These are phyloP conservation scores for Mobula hypostoma DNA, from an alignment of 2,113 vertebrate genomes.

Conservation along the genomic window DNA sequence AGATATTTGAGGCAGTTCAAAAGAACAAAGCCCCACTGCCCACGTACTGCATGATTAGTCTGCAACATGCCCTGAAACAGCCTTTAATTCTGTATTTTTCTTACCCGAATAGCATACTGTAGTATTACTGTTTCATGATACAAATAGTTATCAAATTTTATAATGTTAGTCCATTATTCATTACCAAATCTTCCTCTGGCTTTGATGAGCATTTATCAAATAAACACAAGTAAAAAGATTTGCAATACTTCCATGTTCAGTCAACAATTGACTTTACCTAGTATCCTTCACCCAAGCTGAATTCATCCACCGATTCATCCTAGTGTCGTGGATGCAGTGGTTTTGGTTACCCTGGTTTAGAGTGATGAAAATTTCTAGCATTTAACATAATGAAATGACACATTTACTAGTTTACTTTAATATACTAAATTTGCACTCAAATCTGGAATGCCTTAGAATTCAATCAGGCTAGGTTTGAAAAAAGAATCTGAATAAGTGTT, in stretches of 20 bases:
- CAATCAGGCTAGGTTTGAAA: neutral
- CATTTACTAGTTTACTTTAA: neutral
- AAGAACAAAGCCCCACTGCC: neutral
- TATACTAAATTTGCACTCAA: conserved; percentile 10
- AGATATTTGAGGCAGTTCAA: conserved; percentile 12
- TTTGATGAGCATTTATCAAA: conserved; percentile 25
- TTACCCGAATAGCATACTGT: neutral
- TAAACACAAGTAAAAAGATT: conserved; percentile 12
- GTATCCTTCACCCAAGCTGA: neutral
- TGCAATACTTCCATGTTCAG: neutral
- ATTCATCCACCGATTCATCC: neutral
- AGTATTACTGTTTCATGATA: neutral
- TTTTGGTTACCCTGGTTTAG: conserved; percentile 13
- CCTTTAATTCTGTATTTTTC: neutral
- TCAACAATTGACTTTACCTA: neutral
- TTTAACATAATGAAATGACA: conserved; percentile 8
- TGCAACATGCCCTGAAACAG: neutral
- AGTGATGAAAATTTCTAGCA: neutral
- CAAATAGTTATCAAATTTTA: neutral
- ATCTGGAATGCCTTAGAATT: neutral
- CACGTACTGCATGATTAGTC: neutral
- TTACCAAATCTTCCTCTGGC: neutral
- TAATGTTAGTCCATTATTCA: neutral
- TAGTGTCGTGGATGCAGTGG: neutral
- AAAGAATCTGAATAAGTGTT: neutral